Evolutionary conservation across 1,140 invertebrate genomes (phyloP).

Genomic region (Drusus annulatus): DNA sequence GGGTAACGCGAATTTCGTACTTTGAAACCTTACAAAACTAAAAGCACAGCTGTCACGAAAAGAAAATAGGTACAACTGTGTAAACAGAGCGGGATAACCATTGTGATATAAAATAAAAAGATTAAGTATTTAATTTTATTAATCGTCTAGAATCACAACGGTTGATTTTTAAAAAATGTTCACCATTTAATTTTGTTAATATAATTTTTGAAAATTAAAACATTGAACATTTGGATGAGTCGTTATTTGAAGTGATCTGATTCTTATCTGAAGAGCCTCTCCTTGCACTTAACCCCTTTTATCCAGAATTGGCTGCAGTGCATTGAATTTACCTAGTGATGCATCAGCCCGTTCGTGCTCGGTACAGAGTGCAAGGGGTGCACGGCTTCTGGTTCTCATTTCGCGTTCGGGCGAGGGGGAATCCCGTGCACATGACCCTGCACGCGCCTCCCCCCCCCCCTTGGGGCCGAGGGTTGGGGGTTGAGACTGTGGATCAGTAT

Average conservation of each 20-base stretch:
- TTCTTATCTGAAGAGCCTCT: not conserved
- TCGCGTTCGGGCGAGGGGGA: not conserved
- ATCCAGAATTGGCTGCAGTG: not conserved
- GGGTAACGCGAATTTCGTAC: too few relatives aligned
- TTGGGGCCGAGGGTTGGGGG: not conserved
- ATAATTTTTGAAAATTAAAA: not conserved
- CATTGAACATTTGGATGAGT: not conserved
- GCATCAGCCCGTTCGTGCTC: not conserved
- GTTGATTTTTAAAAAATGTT: too few relatives aligned
- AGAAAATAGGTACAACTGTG: too few relatives aligned
- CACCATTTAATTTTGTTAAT: too few relatives aligned
- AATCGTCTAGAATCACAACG: too few relatives aligned
- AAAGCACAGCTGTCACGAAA: too few relatives aligned
- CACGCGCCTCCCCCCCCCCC: conserved; percentile 16
- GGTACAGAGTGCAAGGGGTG: conserved; percentile 1
- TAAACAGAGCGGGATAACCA: too few relatives aligned
- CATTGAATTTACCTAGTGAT: not conserved
- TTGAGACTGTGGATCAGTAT: conserved; percentile 5
- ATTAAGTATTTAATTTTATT: too few relatives aligned
- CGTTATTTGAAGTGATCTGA: not conserved
- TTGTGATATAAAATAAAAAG: too few relatives aligned
- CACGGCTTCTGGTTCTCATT: not conserved
- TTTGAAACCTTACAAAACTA: too few relatives aligned
- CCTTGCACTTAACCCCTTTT: not conserved
- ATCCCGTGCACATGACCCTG: conserved; percentile 15